Evolutionary conservation across 1,140 invertebrate species (phyloP).

Genomic region (Zophobas atratus): DNA sequence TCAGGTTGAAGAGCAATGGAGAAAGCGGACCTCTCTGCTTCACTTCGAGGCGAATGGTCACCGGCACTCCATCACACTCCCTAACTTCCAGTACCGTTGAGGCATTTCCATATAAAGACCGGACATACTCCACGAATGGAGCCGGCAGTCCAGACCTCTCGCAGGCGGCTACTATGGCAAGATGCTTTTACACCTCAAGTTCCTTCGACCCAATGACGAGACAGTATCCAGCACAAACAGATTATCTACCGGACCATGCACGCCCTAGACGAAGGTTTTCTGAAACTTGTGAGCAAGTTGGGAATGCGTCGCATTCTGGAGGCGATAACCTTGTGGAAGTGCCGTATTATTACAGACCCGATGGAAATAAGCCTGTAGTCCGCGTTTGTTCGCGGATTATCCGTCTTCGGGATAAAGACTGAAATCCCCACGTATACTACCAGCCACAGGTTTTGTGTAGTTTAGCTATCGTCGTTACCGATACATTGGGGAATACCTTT

Average conservation of each 20-base stretch:
- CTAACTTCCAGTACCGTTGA: neutral
- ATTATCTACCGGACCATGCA: no score
- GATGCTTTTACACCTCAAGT: neutral
- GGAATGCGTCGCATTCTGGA: neutral
- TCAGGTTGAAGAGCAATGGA: neutral
- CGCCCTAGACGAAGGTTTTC: no score
- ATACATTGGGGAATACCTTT: no score
- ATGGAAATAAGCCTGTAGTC: neutral
- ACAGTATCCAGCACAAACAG: neutral
- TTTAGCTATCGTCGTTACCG: no score
- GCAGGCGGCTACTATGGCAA: neutral
- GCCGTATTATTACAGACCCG: neutral
- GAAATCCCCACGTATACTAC: no score
- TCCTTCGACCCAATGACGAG: neutral
- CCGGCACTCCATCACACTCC: neutral
- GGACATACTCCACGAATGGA: conserved; percentile 1
- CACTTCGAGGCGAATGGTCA: neutral
- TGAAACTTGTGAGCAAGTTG: no score
- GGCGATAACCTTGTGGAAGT: neutral
- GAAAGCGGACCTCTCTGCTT: neutral
- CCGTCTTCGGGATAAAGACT: neutral
- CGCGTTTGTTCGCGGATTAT: neutral
- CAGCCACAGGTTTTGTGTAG: no score
- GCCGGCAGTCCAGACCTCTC: neutral
- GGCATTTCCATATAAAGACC: neutral